Evolutionary conservation across 2,888 invertebrate genomes (phyloP).

Genomic region (Nineta flava): DNA sequence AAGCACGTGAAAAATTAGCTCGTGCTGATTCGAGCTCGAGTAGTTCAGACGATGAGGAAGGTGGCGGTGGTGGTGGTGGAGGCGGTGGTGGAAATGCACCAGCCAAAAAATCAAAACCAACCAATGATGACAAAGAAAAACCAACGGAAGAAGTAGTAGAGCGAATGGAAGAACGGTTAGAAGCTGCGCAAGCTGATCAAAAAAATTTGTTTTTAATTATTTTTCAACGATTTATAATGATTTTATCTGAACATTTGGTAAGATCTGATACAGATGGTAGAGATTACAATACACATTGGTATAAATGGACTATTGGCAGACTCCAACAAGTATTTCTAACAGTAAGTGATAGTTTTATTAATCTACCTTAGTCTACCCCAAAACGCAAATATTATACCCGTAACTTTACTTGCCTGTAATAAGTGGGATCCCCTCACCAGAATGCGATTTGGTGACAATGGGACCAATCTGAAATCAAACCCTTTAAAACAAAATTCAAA

Average conservation of each 20-base stretch:
- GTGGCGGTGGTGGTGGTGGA: slow-evolving; percentile 31
- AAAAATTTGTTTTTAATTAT: slow-evolving; percentile 93
- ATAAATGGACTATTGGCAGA: slow-evolving; percentile 87
- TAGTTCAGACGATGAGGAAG: slow-evolving; percentile 63
- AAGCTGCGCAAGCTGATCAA: slow-evolving; percentile 89
- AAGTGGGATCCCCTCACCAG: too few relatives aligned
- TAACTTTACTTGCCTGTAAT: too few relatives aligned
- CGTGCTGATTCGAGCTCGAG: slow-evolving; percentile 68
- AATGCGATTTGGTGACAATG: too few relatives aligned
- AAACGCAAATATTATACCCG: too few relatives aligned
- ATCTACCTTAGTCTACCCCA: too few relatives aligned
- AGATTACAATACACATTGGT: slow-evolving; percentile 91
- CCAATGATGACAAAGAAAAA: slow-evolving; percentile 33
- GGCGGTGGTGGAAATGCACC: slow-evolving; percentile 14
- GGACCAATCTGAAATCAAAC: too few relatives aligned
- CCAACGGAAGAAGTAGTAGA: slow-evolving; percentile 78
- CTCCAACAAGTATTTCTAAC: slow-evolving; percentile 87
- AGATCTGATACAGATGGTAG: slow-evolving; percentile 84
- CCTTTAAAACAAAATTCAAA: too few relatives aligned
- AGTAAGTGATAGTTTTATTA: slow-evolving; percentile 37
- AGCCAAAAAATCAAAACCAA: slow-evolving; percentile 27
- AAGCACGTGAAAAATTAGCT: slow-evolving; percentile 74
- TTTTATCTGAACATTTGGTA: slow-evolving; percentile 88
- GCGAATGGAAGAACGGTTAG: slow-evolving; percentile 88
- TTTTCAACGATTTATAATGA: slow-evolving; percentile 97